Evolutionary conservation across 2,888 invertebrate species (phyloP), one percentile per base, ranked within the genome.

Genomic region (Andrena flavipes): DNA sequence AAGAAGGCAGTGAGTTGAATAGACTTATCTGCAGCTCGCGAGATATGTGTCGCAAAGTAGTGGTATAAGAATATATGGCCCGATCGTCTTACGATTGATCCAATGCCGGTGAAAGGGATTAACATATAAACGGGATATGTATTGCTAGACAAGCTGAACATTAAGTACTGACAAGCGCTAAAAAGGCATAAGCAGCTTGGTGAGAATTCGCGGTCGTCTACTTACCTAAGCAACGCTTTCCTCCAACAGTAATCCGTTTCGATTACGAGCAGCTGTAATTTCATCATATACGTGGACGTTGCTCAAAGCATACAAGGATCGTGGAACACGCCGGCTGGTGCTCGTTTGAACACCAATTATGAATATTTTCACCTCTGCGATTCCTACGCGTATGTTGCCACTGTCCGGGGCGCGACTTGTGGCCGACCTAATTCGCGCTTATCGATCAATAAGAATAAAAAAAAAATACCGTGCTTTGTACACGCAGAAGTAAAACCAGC

Each of bases 231-330:
- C 85, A 93, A 86, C 60, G 93, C 93, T 86, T 93, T 93, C 89
- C 92, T 91, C 93, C 93, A 93, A 77, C 93, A 91, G 84, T 93
- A 91, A 87, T 93, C 93, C 79, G 93, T 93, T 88, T 93, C 93
- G 84, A 93, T 92, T 76, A 93, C 93, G 71, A 93, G 87, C 85
- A 93, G 80, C 90, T 93, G 93, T 79, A 93, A 91, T 92, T 93
- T 93, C 93, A 93, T 93, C 91, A 92, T 93, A 91, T 92, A 93
- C 76, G 89, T 82, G 59, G 90, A 89, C 84, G 88, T 86, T 70
- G 85, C 78, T 88, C 83, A 87, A 85, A 82, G 65, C 86, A 86
- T 84, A 81, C 35, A 85, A 87, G 56, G 56, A 84, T 81, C 71
- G 67, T 80, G 33, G 64, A 69, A 76, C 60, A 68, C 77, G 74